phyloP scores from a whole-genome alignment of 1,140 invertebrate species.

The Popillia japonica region DNA sequence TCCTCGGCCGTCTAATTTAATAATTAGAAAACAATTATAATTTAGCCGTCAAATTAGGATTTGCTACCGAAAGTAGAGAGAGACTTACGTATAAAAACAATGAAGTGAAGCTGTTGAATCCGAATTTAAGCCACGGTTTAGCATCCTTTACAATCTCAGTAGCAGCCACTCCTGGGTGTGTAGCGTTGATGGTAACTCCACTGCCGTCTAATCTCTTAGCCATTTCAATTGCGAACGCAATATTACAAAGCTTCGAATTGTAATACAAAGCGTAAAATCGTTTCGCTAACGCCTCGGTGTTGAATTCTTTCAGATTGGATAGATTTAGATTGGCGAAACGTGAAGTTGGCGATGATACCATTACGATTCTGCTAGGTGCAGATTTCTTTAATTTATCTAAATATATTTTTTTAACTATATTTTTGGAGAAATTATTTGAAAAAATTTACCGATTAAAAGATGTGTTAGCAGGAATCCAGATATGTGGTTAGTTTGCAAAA shows the following conservation, averaged over 20 bases:
- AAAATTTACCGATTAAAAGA: not conserved
- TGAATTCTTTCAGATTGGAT: not conserved
- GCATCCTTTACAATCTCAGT: constrained; percentile 39
- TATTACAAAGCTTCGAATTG: constrained; percentile 79
- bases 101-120: too few species aligned
- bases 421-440: not conserved
- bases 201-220: constrained; percentile 76
- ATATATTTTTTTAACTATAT: constrained; percentile 26
- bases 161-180: constrained; percentile 75
- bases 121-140: too few species aligned
- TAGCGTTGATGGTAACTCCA: constrained; percentile 79
- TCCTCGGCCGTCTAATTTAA: constrained; percentile 60
- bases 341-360: constrained; percentile 52
- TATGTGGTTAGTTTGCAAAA: constrained; percentile 9
- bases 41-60: too few species aligned
- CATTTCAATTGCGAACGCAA: constrained; percentile 84
- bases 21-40: too few species aligned
- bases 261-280: constrained; percentile 60
- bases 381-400: constrained; percentile 62
- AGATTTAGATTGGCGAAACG: not conserved
- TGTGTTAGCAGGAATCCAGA: constrained; percentile 15
- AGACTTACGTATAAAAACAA: too few species aligned
- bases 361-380: constrained; percentile 60
- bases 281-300: not conserved
- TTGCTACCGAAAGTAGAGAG: too few species aligned